These are phyloP conservation scores for Griposia aprilina DNA, from an alignment of 2,888 invertebrate genomes.

Conservation along the genomic window DNA sequence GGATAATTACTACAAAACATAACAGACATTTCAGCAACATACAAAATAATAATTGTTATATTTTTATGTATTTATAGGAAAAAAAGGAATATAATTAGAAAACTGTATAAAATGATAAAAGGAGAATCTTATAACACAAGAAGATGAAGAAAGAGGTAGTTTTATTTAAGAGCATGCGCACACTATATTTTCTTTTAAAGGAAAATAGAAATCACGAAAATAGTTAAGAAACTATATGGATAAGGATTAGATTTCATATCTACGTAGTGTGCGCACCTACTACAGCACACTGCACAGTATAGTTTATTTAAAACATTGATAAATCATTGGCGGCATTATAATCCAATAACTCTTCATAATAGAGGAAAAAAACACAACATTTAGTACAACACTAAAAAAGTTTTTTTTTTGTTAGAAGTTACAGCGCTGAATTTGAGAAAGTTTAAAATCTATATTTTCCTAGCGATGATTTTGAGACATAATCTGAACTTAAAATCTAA, in stretches of 20 bases:
- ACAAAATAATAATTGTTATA: neutral
- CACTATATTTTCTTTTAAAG: neutral
- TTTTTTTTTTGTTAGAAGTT: conserved; percentile 5
- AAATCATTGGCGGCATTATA: conserved; percentile 18
- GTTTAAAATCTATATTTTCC: neutral
- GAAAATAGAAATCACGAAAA: neutral
- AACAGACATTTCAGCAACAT: neutral
- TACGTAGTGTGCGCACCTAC: conserved; percentile 24
- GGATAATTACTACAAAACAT: neutral
- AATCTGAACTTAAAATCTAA: conserved; percentile 16
- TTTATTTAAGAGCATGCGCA: conserved; percentile 43
- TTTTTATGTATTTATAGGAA: neutral
- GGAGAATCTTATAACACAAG: conserved; percentile 24
- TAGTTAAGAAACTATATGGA: neutral
- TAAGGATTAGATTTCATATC: neutral
- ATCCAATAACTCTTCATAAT: conserved; percentile 1
- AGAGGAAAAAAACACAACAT: conserved; percentile 35
- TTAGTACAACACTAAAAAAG: conserved; percentile 28
- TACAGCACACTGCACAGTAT: conserved; percentile 8
- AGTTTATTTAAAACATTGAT: conserved; percentile 30
- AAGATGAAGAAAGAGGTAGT: conserved; percentile 56
- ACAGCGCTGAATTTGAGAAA: conserved; percentile 1
- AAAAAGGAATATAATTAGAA: neutral
- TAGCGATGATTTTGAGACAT: conserved; percentile 4
- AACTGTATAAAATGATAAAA: neutral